Conservation (phyloP, 2,797 vertebrate species). For the Argyrosomus regius region DNA sequence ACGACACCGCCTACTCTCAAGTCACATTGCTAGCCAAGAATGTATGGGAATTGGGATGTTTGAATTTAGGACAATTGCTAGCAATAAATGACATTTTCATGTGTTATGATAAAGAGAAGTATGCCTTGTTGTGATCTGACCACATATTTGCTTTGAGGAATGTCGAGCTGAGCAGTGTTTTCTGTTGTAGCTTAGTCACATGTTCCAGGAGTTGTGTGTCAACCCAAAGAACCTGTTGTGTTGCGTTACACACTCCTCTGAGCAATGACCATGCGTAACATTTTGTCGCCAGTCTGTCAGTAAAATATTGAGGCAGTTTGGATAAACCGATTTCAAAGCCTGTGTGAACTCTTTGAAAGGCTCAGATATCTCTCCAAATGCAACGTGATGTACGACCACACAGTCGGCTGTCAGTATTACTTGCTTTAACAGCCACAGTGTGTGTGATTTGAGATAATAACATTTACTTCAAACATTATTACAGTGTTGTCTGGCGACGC, state of each 20-base stretch:
- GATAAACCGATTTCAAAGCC: slow-evolving; percentile 58
- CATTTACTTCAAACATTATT: slow-evolving; percentile 36
- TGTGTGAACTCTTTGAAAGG: slow-evolving; percentile 44
- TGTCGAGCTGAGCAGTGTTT: neutral
- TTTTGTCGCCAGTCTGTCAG: slow-evolving; percentile 40
- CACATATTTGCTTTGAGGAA: neutral
- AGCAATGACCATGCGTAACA: slow-evolving; percentile 41
- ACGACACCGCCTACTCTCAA: neutral
- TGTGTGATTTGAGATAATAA: slow-evolving; percentile 39
- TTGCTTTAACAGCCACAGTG: slow-evolving; percentile 37
- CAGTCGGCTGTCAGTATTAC: slow-evolving; percentile 37
- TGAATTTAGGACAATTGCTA: too few species aligned
- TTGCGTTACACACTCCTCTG: slow-evolving; percentile 18
- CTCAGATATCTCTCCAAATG: slow-evolving; percentile 48
- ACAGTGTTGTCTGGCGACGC: slow-evolving; percentile 9
- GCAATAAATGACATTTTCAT: too few species aligned
- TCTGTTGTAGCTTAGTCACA: neutral
- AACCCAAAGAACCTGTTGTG: neutral
- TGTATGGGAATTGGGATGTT: neutral
- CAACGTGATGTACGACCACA: slow-evolving; percentile 58
- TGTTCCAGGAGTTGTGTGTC: slow-evolving; percentile 10
- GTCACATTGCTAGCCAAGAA: neutral
- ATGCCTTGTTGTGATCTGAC: neutral
- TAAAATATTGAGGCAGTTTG: slow-evolving; percentile 58
- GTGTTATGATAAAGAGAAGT: neutral